Conservation (phyloP, 1,140 invertebrate species). For the Diploscapter pachys region DNA sequence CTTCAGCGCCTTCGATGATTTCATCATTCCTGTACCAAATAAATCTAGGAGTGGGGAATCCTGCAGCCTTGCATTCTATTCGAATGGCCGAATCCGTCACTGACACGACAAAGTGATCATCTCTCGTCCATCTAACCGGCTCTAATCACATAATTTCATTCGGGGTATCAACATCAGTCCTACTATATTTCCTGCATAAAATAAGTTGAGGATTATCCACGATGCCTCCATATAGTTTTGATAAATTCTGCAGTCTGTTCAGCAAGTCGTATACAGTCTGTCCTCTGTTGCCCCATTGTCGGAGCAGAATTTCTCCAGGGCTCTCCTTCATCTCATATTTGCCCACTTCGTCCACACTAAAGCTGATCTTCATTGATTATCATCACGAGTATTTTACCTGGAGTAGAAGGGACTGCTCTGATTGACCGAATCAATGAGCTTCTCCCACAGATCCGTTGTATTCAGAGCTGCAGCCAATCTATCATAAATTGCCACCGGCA, state of each 20-base stretch:
- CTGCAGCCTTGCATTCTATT: constrained; percentile 54
- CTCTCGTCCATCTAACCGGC: constrained; percentile 47
- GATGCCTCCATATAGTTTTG: constrained; percentile 23
- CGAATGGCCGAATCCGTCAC: constrained; percentile 35
- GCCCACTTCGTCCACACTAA: not conserved
- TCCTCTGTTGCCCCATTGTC: constrained; percentile 52
- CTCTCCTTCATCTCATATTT: constrained; percentile 38
- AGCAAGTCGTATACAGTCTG: constrained; percentile 49
- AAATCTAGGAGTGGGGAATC: constrained; percentile 51
- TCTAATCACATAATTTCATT: constrained; percentile 35
- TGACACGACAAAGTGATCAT: constrained; percentile 46
- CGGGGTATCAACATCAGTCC: constrained; percentile 16
- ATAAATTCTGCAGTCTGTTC: constrained; percentile 22
- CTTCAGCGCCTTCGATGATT: constrained; percentile 34
- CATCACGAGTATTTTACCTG: constrained; percentile 38
- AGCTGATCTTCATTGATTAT: not conserved
- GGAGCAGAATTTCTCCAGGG: constrained; percentile 43
- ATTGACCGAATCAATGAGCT: constrained; percentile 39
- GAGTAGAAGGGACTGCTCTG: constrained; percentile 40
- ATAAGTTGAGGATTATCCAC: constrained; percentile 47
- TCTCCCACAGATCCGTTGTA: constrained; percentile 42
- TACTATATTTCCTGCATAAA: constrained; percentile 50
- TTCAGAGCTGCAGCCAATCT: constrained; percentile 41
- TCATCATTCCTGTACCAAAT: constrained; percentile 48
- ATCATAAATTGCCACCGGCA: constrained; percentile 41